Evolutionary conservation across 2,797 vertebrate species (phyloP), one percentile per base, ranked within the genome.

Genomic region (Novumbra hubbsi): DNA sequence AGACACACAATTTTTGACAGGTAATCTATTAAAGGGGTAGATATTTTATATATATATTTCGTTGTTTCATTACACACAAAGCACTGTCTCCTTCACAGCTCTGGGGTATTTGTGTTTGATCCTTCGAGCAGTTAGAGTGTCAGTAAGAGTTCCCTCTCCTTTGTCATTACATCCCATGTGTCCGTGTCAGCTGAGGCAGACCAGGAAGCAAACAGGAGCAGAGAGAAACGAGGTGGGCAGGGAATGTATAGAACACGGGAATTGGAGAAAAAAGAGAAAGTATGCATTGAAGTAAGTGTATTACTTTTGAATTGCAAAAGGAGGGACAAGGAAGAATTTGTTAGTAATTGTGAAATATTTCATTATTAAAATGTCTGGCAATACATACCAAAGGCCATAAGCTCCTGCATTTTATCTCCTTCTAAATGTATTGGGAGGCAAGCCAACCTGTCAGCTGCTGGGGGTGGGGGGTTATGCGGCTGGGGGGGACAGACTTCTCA

Each of bases 141-240:
- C 34, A 2, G 34, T 38, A 38, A 38, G 34, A 38, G 34, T 3
- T 1, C 34, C 34, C 34, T n/a, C n/a, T n/a, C n/a, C n/a, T n/a
- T n/a, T n/a, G n/a, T n/a, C n/a, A n/a, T n/a, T n/a, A n/a, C n/a
- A n/a, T n/a, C n/a, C n/a, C n/a, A n/a, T n/a, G n/a, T n/a, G n/a
- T n/a, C n/a, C n/a, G n/a, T n/a, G n/a, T n/a, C n/a, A n/a, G n/a
- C n/a, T n/a, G n/a, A n/a, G n/a, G n/a, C n/a, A n/a, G n/a, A n/a
- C n/a, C n/a, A n/a, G n/a, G n/a, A n/a, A n/a, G n/a, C n/a, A n/a
- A n/a, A n/a, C n/a, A 48, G 9, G 85, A 84, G 84, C 83, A 85
- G 87, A 87, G 84, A 73, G 68, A 55, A 55, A 55, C 60, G 78
- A 79, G 41, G 70, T 41, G 70, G 76, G 82, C 73, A 76, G 32